phyloP scores from a whole-genome alignment of 2,797 vertebrate genomes.

The Varecia variegata region DNA sequence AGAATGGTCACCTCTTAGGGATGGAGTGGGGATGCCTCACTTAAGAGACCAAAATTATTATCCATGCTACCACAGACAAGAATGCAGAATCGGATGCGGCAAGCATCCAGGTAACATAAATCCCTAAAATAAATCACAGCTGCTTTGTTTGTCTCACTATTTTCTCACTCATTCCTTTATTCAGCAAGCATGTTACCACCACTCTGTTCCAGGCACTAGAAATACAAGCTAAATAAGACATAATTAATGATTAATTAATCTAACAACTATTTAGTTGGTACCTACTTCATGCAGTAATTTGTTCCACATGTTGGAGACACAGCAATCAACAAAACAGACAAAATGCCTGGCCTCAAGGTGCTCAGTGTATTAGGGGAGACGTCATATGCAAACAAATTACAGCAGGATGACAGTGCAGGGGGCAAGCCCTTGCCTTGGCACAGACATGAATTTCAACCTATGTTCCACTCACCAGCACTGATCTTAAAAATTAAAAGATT shows the following conservation, averaged over 20 bases:
- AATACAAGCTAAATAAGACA: background rate
- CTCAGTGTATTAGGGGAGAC: background rate
- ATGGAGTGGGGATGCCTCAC: background rate
- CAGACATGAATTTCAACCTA: background rate
- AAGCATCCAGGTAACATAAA: background rate
- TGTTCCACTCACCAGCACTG: constrained; percentile 25
- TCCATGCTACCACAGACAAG: background rate
- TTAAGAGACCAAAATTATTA: background rate
- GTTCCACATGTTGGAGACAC: background rate
- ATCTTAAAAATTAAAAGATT: constrained; percentile 50
- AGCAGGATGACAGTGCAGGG: background rate
- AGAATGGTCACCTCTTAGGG: background rate
- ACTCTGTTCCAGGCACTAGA: background rate
- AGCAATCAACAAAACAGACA: background rate
- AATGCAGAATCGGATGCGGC: background rate
- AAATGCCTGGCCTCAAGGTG: background rate
- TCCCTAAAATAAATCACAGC: background rate
- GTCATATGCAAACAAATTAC: background rate
- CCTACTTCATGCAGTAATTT: background rate
- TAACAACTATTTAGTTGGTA: background rate
- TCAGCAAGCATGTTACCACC: background rate
- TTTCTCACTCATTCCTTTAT: background rate
- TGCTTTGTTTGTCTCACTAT: background rate
- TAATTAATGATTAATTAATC: background rate
- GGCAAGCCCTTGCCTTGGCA: background rate